Conservation (phyloP, 2,797 vertebrate species). For the Balearica regulorum region DNA sequence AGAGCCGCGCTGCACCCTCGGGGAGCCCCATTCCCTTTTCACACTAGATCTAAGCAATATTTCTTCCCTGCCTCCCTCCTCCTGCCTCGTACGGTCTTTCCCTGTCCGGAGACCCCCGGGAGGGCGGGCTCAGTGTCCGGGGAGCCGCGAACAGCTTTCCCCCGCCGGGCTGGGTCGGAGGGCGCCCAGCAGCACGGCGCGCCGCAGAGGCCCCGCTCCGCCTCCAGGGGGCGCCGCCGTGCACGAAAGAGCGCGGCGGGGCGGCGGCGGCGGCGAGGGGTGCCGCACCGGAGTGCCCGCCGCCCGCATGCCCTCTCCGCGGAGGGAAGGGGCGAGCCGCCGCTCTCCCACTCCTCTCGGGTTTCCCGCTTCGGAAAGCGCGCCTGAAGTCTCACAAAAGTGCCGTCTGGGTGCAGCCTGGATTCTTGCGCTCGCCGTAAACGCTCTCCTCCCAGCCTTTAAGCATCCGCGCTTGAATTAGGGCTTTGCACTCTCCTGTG, state of each 20-base stretch:
- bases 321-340: background rate
- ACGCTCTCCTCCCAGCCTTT: background rate
- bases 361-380: background rate
- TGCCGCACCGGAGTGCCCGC: background rate
- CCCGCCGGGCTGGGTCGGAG: too few species aligned
- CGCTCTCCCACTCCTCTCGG: background rate
- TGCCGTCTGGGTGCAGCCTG: background rate
- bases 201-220: background rate
- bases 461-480: background rate
- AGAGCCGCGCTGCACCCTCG: background rate
- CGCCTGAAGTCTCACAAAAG: background rate
- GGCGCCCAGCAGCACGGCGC: background rate
- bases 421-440: background rate
- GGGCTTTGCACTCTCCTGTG: background rate
- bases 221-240: background rate
- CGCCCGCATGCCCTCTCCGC: conserved; percentile 75
- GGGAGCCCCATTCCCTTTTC: background rate
- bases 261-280: background rate
- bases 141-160: background rate
- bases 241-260: background rate
- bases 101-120: too few species aligned
- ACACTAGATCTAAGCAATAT: rapidly evolving
- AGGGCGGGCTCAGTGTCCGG: too few species aligned
- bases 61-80: background rate
- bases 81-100: background rate